Percentiles rank a stretch among this genome's conserved stretches.
These are phyloP conservation scores for Myiotriccus ornatus DNA, from an alignment of 2,797 vertebrate genomes.

Conservation along the genomic window DNA sequence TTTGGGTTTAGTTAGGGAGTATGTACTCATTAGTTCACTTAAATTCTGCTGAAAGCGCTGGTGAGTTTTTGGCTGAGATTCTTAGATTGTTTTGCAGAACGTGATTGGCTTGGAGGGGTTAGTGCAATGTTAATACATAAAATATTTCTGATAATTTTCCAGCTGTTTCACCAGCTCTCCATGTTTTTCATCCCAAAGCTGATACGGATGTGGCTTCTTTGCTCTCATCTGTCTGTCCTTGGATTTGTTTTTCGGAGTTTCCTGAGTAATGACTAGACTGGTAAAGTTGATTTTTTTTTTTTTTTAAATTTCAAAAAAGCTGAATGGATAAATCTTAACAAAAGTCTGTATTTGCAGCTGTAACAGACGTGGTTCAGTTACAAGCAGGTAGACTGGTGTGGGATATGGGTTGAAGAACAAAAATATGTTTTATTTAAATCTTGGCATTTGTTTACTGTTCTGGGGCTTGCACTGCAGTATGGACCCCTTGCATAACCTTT, in stretches of 20 bases:
- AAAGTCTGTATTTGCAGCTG: not conserved
- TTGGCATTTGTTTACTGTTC: not conserved
- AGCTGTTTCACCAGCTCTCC: not conserved
- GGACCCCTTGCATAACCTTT: constrained; percentile 19
- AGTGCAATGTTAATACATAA: not conserved
- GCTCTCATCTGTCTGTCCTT: not conserved
- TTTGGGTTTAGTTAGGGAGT: not conserved
- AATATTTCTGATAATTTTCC: not conserved
- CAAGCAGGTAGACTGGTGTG: not conserved
- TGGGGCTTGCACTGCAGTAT: not conserved
- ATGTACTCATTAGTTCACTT: not conserved
- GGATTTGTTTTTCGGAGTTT: not conserved
- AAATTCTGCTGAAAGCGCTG: not conserved
- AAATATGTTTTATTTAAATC: not conserved
- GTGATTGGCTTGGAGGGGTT: not conserved
- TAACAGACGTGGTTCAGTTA: not conserved
- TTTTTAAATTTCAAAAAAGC: not conserved
- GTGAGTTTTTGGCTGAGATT: not conserved
- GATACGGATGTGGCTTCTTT: not conserved
- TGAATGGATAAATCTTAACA: not conserved
- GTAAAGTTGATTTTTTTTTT: not conserved
- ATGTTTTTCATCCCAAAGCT: not conserved
- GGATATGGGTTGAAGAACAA: not conserved
- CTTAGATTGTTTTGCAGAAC: not conserved
- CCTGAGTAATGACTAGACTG: not conserved